phyloP scores from a whole-genome alignment of 2,888 invertebrate species.

The Hyles lineata region DNA sequence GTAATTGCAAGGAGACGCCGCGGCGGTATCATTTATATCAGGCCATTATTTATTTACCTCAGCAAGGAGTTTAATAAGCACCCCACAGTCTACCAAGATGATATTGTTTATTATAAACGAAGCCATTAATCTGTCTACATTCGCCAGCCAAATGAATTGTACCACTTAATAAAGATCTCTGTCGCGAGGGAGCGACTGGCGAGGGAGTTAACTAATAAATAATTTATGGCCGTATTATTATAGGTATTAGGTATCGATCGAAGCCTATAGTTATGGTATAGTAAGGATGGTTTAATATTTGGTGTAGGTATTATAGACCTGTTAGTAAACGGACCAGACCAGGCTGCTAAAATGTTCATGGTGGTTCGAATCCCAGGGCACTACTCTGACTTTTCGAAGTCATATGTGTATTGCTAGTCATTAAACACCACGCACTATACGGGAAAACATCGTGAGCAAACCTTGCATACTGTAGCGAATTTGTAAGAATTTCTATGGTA shows the following conservation, averaged over 20 bases:
- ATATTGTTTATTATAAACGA: constrained; percentile 61
- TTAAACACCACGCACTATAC: too few species aligned
- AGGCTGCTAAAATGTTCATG: too few species aligned
- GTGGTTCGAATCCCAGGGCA: too few species aligned
- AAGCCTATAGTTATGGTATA: neutral
- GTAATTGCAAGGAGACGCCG: constrained; percentile 17
- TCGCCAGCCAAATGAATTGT: constrained; percentile 57
- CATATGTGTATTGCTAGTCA: too few species aligned
- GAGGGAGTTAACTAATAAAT: constrained; percentile 42
- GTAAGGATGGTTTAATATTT: neutral
- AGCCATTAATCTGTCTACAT: constrained; percentile 60
- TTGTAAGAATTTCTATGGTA: too few species aligned
- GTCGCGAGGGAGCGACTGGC: constrained; percentile 40
- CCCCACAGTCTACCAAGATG: constrained; percentile 49
- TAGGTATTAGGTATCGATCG: constrained; percentile 32
- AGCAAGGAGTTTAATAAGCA: constrained; percentile 42
- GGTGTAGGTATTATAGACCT: too few species aligned
- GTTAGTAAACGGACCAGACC: too few species aligned
- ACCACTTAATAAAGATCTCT: constrained; percentile 65
- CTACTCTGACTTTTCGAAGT: too few species aligned
- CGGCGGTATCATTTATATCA: constrained; percentile 22
- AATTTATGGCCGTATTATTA: constrained; percentile 44
- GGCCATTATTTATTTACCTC: constrained; percentile 28
- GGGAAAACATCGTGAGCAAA: too few species aligned
- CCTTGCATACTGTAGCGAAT: too few species aligned